These are phyloP conservation scores for Aplysia californica DNA, from an alignment of 1,140 invertebrate species.

Conservation along the genomic window DNA sequence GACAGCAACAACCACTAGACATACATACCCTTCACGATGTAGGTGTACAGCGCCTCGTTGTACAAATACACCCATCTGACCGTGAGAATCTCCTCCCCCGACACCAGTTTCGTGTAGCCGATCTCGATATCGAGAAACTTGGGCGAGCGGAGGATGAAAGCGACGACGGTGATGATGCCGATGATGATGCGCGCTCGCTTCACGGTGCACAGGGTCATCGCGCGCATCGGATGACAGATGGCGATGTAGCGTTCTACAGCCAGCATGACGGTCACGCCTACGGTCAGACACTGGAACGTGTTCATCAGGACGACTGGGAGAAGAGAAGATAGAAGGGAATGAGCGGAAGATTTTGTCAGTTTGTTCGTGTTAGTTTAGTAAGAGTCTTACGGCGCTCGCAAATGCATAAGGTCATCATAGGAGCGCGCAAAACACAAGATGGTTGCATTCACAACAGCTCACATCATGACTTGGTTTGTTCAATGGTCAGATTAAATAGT, in stretches of 20 bases:
- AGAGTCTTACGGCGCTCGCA: no score
- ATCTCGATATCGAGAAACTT: constrained; percentile 34
- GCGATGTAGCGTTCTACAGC: constrained; percentile 83
- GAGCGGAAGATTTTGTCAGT: constrained; percentile 46
- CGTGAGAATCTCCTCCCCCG: background rate
- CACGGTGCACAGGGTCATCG: constrained; percentile 77
- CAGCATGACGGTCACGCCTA: constrained; percentile 82
- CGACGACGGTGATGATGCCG: constrained; percentile 72
- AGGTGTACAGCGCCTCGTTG: constrained; percentile 1
- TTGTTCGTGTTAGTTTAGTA: no score
- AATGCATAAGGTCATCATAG: no score
- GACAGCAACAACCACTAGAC: background rate
- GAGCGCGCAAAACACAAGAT: no score
- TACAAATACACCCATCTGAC: background rate
- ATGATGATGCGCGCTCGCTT: constrained; percentile 72
- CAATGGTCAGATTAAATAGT: no score
- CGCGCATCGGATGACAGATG: constrained; percentile 76
- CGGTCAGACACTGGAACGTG: constrained; percentile 72
- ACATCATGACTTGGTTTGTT: no score
- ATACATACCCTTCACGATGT: constrained; percentile 20
- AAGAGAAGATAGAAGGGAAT: constrained; percentile 81
- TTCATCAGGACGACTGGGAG: constrained; percentile 81
- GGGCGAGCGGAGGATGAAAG: constrained; percentile 71
- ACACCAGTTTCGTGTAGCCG: background rate
- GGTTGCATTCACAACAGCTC: no score